Percentiles rank a stretch among this genome's conserved stretches.
Evolutionary conservation across 2,888 invertebrate genomes (phyloP).

Genomic region (Papilio demoleus): DNA sequence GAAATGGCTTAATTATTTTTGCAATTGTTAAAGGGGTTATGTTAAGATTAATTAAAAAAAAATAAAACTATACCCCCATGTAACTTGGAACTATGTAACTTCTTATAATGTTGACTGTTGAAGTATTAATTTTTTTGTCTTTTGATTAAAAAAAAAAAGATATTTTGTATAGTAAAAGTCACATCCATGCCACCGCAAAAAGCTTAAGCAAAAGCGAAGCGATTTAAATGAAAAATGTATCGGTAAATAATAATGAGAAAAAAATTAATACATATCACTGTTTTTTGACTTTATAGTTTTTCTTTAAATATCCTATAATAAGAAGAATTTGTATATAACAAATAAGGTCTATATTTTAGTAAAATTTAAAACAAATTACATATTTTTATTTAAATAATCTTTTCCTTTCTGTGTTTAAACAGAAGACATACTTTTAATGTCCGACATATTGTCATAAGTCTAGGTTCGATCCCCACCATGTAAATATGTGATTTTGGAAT

Average conservation of each 20-base stretch:
- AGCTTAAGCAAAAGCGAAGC: conserved; percentile 82
- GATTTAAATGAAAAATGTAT: conserved; percentile 56
- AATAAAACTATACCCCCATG: too few relatives aligned
- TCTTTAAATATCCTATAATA: conserved; percentile 27
- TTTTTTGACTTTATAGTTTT: conserved; percentile 43
- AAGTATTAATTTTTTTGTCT: background rate
- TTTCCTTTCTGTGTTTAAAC: too few relatives aligned
- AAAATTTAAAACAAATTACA: background rate
- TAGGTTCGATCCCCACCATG: too few relatives aligned
- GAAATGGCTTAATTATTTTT: too few relatives aligned
- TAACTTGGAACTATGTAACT: too few relatives aligned
- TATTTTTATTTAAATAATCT: too few relatives aligned
- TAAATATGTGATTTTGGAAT: too few relatives aligned
- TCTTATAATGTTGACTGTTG: too few relatives aligned
- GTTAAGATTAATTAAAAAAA: too few relatives aligned
- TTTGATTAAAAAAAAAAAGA: background rate
- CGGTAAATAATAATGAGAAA: conserved; percentile 24
- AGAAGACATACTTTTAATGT: too few relatives aligned
- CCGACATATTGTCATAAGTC: too few relatives aligned
- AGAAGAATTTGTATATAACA: conserved; percentile 11
- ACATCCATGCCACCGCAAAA: conserved; percentile 70
- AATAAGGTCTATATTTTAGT: background rate
- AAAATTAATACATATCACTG: conserved; percentile 44
- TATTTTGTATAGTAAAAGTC: conserved; percentile 43
- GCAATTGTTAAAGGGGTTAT: too few relatives aligned